Conservation (phyloP, 2,888 invertebrate species). For the Cacoxenus indagator region DNA sequence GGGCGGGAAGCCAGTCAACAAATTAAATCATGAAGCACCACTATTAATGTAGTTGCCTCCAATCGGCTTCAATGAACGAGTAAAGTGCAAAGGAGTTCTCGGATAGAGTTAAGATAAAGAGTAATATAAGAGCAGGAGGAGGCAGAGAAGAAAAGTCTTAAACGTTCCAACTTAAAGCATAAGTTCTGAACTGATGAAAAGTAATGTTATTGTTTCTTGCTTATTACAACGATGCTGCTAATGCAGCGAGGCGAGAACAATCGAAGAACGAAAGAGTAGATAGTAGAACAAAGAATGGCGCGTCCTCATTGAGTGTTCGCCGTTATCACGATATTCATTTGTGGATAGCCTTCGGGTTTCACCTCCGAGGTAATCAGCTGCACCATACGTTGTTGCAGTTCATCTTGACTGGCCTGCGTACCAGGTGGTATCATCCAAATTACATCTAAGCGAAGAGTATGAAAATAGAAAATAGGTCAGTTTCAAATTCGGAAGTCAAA, state of each 20-base stretch:
- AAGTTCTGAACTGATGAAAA: too few species aligned
- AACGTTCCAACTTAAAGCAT: too few species aligned
- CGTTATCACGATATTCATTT: constrained; percentile 71
- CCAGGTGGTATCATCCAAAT: constrained; percentile 70
- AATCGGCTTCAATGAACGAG: too few species aligned
- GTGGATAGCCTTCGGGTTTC: constrained; percentile 67
- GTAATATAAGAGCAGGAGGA: too few species aligned
- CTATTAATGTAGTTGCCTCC: too few species aligned
- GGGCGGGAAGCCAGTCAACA: too few species aligned
- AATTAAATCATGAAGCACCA: too few species aligned
- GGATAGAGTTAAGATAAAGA: too few species aligned
- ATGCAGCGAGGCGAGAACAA: not conserved
- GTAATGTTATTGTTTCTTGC: not conserved
- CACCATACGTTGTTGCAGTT: constrained; percentile 69
- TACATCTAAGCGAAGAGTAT: constrained; percentile 33
- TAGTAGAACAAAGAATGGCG: constrained; percentile 11
- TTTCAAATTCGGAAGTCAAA: not conserved
- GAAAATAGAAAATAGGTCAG: not conserved
- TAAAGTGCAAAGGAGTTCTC: too few species aligned
- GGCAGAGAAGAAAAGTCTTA: too few species aligned
- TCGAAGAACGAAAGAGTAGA: not conserved
- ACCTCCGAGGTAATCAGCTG: constrained; percentile 66
- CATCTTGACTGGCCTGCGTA: constrained; percentile 63
- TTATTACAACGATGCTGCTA: not conserved
- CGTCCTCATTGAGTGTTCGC: constrained; percentile 67